phyloP scores from a whole-genome alignment of 2,888 invertebrate species.

The Rhopalosiphum nymphaeae region DNA sequence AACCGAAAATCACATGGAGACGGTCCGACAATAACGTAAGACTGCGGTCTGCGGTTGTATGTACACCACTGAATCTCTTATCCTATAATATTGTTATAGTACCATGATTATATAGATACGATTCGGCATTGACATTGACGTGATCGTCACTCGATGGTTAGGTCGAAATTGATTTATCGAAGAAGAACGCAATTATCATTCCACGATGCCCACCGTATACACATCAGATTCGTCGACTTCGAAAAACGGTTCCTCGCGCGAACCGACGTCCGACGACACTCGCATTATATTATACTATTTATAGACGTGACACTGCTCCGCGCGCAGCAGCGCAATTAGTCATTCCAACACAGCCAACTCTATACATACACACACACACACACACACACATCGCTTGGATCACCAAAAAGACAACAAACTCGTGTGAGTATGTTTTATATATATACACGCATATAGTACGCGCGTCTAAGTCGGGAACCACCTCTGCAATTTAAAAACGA shows the following conservation, averaged over 20 bases:
- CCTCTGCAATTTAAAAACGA: constrained; percentile 55
- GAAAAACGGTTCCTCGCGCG: neutral
- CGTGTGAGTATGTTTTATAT: neutral
- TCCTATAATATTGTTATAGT: neutral
- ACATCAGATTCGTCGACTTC: neutral
- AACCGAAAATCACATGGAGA: neutral
- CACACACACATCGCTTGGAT: neutral
- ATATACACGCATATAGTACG: neutral
- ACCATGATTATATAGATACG: neutral
- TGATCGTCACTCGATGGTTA: neutral
- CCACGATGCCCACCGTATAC: neutral
- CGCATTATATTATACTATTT: constrained; percentile 40
- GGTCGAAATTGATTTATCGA: neutral
- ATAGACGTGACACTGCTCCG: constrained; percentile 46
- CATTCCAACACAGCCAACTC: constrained; percentile 31
- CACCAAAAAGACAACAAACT: neutral
- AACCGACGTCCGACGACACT: neutral
- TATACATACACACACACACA: neutral
- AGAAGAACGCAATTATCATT: neutral
- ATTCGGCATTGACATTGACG: neutral
- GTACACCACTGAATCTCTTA: neutral
- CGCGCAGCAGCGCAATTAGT: constrained; percentile 42
- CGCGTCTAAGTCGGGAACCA: constrained; percentile 55
- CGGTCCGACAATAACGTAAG: neutral
- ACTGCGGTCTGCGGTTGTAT: neutral